phyloP scores from a whole-genome alignment of 1,140 invertebrate genomes.

The Drosophila parabipectinata region DNA sequence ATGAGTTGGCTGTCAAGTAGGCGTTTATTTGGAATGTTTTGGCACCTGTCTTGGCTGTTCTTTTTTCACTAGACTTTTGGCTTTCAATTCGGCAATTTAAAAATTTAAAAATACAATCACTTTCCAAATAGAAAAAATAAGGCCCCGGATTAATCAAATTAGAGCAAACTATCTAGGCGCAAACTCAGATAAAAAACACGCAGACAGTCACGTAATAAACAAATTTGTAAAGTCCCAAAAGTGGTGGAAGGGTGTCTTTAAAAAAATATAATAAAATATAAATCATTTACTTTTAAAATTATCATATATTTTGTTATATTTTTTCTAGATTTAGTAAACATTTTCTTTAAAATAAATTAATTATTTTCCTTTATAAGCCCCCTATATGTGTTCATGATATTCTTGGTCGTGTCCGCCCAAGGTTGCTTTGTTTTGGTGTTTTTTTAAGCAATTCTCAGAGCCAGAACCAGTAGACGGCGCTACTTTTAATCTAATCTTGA shows the following conservation, averaged over 20 bases:
- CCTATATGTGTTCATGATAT: conserved; percentile 19
- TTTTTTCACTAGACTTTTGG: conserved; percentile 16
- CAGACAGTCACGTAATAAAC: conserved; percentile 9
- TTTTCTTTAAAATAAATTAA: no score
- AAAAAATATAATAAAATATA: conserved; percentile 2
- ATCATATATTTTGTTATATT: background rate
- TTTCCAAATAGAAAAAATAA: conserved; percentile 29
- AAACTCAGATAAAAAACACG: conserved; percentile 30
- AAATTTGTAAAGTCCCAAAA: conserved; percentile 12
- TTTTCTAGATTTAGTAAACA: background rate
- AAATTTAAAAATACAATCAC: conserved; percentile 25
- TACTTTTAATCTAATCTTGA: conserved; percentile 74
- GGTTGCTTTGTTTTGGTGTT: conserved; percentile 18
- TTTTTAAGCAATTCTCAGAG: conserved; percentile 34
- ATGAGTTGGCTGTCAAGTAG: conserved; percentile 38
- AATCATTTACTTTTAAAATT: background rate
- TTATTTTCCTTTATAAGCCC: no score
- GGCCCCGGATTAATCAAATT: conserved; percentile 40
- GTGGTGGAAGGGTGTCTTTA: background rate
- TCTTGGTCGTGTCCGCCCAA: background rate
- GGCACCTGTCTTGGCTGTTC: background rate
- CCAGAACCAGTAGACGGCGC: conserved; percentile 37
- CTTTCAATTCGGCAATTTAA: conserved; percentile 25
- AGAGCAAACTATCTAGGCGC: conserved; percentile 43
- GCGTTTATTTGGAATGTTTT: conserved; percentile 53